A percentile compares a stretch with the other conserved stretches of the same genome.
Evolutionary conservation across 2,113 vertebrate genomes (phyloP).

Genomic region (Onychostruthus taczanowskii): DNA sequence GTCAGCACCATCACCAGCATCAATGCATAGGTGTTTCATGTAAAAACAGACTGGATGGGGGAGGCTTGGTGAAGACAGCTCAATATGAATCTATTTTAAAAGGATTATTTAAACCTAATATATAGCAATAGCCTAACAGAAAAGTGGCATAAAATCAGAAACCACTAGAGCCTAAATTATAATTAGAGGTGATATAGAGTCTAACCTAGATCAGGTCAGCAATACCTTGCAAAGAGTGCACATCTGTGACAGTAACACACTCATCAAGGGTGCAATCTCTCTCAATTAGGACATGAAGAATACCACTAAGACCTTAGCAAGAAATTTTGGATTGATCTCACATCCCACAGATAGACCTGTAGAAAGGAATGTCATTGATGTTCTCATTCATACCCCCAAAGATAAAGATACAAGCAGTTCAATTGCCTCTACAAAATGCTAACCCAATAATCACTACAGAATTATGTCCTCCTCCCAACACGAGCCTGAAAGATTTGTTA

Average conservation of each 20-base stretch:
- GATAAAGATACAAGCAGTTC: neutral
- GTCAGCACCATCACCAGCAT: neutral
- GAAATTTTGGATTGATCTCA: constrained; percentile 10
- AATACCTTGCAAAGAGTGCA: neutral
- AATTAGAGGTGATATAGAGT: neutral
- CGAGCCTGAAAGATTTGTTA: fast-evolving
- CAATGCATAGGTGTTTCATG: neutral
- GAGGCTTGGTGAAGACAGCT: neutral
- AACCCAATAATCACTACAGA: neutral
- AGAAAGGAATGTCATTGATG: neutral
- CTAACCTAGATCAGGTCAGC: neutral
- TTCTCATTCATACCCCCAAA: neutral
- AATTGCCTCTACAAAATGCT: neutral
- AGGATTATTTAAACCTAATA: neutral
- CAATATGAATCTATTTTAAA: neutral
- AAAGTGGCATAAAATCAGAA: constrained; percentile 30
- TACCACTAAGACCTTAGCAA: neutral
- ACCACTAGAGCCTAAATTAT: neutral
- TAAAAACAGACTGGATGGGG: neutral
- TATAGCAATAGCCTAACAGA: neutral
- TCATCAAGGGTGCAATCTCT: neutral
- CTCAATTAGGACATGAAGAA: neutral
- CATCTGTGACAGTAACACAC: neutral
- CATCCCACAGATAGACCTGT: neutral
- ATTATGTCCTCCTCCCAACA: neutral